Evolutionary conservation across 2,113 vertebrate species (phyloP).

Genomic region (Pantherophis guttatus): DNA sequence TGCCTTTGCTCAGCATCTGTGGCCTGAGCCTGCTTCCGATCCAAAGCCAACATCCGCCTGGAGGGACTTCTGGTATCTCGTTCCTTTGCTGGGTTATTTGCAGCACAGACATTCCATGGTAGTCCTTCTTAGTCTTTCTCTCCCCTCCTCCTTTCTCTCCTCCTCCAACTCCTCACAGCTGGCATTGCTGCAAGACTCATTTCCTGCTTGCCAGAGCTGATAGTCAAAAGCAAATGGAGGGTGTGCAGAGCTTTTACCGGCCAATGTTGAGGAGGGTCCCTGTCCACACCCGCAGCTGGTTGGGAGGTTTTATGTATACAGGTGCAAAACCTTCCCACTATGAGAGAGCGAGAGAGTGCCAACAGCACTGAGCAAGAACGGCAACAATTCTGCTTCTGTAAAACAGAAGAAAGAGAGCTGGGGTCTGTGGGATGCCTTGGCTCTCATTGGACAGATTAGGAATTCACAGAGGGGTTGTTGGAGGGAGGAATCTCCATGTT

Average conservation of each 20-base stretch:
- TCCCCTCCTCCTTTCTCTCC: conserved; percentile 18
- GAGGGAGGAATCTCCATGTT: background rate
- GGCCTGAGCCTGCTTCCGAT: background rate
- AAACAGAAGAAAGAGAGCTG: background rate
- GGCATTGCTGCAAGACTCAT: background rate
- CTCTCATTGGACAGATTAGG: background rate
- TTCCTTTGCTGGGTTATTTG: conserved; percentile 12
- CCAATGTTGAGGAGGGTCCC: background rate
- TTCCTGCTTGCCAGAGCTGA: conserved; percentile 29
- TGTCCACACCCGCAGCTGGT: background rate
- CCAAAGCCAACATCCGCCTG: conserved; percentile 59
- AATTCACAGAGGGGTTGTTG: background rate
- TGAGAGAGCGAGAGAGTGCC: background rate
- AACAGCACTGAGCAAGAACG: background rate
- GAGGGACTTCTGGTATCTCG: background rate
- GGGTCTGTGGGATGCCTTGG: background rate
- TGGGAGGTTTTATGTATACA: conserved; percentile 16
- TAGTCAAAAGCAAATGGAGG: conserved; percentile 13
- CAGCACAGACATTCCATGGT: conserved; percentile 11
- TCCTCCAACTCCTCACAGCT: background rate
- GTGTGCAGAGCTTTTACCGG: background rate
- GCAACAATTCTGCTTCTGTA: conserved; percentile 2
- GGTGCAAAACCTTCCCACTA: background rate
- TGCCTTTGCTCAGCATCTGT: background rate
- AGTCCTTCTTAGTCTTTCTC: conserved; percentile 19